Base-by-base conservation (phyloP, 1,140 invertebrate species). In the Drosophila takahashii region DNA sequence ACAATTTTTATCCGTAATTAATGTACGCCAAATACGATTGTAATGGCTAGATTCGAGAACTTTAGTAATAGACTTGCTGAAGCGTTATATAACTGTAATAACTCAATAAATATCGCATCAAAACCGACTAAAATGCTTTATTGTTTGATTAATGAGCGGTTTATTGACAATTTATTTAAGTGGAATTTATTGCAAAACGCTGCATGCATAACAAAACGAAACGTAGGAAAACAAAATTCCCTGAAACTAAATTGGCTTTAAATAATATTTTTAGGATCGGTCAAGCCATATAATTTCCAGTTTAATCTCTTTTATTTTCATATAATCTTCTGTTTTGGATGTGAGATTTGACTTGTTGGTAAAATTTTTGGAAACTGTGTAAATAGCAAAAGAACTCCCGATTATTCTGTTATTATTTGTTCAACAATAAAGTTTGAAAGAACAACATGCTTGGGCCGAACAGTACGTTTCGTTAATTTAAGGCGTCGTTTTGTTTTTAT, bases 171-270 rank as follows among this genome's bases (percentile, higher is more conserved):
- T 67, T 51, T 39, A 18, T 56, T 56, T 16, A 70, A 70, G 34
- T 69, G 42, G n/a, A 57, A 47, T 70, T 69, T 54, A 70, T 70
- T 56, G 50, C 66, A 56, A 51, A 75, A 54, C 72, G 18, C 39
- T 42, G 53, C 72, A 76, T 65, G 71, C 73, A 58, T 69, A 56
- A 47, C 48, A 67, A 39, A 51, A 44, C 11, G 22, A 44, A 45
- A 18, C 34, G n/a, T 22, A 64, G 29, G 7, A 53, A 34, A 57
- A 18, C 50, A 18, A 26, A 9, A 47, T 42, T 26, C 22, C 22
- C 22, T n/a, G n/a, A 67, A 51, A 3, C 11, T 27, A 51, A 16
- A 37, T 13, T 13, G 15, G 15, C 9, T 29, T n/a, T 27, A 50
- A 26, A 37, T 6, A 16, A 13, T 22, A 11, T 27, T 26, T 11